Conservation (phyloP, 2,113 vertebrate species). For the Actinemys pallida region DNA sequence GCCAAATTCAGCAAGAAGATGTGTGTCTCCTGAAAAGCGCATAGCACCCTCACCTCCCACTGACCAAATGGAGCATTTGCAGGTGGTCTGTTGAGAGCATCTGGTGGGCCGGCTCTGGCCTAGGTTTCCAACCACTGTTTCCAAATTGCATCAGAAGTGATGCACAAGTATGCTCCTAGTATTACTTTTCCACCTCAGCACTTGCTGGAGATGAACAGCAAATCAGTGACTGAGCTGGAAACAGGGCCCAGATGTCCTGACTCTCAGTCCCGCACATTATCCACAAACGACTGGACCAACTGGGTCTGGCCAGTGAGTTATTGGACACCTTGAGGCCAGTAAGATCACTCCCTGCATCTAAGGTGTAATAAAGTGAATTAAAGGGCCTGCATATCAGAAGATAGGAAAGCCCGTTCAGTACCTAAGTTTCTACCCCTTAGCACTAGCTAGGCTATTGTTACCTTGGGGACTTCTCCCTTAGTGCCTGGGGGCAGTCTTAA, state of each 20-base stretch:
- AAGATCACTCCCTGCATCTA: background rate
- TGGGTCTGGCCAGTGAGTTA: background rate
- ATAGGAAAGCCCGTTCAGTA: background rate
- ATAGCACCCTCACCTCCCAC: background rate
- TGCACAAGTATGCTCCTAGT: background rate
- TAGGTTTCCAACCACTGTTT: background rate
- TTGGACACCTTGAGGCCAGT: background rate
- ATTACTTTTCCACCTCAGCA: background rate
- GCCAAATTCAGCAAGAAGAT: background rate
- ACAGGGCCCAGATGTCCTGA: background rate
- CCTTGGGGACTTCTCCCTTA: conserved; percentile 43
- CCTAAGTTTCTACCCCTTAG: background rate
- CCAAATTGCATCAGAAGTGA: background rate
- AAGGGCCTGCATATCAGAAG: background rate
- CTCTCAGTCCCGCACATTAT: background rate
- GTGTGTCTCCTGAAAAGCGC: background rate
- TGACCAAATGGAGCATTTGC: background rate
- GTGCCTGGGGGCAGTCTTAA: background rate
- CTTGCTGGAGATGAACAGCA: background rate
- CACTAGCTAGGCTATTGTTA: background rate
- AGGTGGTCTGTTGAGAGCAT: background rate
- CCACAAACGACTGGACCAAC: background rate
- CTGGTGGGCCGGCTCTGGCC: background rate
- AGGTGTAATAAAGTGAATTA: background rate
- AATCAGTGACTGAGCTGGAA: background rate